These are phyloP conservation scores for Momotus momota DNA, from an alignment of 2,797 vertebrate genomes.

Conservation along the genomic window DNA sequence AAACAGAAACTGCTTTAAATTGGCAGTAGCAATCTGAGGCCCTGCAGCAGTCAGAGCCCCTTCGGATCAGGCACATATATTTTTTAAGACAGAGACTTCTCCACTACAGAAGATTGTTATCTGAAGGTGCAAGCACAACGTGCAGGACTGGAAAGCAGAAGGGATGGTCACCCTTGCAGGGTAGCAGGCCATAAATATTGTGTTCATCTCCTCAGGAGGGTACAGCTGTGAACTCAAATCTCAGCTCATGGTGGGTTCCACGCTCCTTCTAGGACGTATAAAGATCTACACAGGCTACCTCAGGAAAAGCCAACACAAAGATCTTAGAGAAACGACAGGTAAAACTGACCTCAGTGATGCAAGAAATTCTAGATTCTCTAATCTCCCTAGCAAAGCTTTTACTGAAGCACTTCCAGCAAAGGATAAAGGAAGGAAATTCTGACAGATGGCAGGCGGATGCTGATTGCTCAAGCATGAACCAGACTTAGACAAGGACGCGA, in stretches of 20 bases:
- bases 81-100: neutral
- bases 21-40: neutral
- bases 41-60: neutral
- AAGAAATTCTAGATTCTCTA: neutral
- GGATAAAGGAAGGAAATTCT: constrained; percentile 40
- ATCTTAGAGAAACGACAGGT: neutral
- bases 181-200: neutral
- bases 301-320: neutral
- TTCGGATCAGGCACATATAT: neutral
- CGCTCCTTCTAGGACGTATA: neutral
- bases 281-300: neutral
- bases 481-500: constrained; percentile 1
- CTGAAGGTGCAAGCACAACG: neutral
- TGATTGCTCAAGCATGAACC: constrained; percentile 19
- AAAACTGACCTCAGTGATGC: neutral
- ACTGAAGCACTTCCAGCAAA: constrained; percentile 43
- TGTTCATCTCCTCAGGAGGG: neutral
- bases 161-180: neutral
- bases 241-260: rapidly evolving
- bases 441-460: constrained; percentile 53
- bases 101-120: neutral
- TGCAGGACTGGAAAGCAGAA: neutral
- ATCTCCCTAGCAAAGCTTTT: constrained; percentile 19
- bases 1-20: neutral
- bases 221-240: neutral